Base-by-base conservation (phyloP, 2,113 vertebrate genomes). In the Lutjanus erythropterus region DNA sequence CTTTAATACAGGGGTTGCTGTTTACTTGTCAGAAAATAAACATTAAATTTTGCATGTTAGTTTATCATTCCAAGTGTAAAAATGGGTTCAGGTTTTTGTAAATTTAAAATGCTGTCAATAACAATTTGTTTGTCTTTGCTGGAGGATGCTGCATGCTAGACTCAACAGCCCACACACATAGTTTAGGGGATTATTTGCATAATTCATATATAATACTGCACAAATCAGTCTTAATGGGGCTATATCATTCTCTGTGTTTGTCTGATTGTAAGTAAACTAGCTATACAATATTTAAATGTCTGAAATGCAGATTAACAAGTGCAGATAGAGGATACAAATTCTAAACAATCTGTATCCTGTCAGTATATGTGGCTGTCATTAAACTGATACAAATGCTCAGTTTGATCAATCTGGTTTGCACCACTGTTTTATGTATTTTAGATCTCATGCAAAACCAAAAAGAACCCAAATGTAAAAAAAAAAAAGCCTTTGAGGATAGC, bases 401-500 rank as follows among this genome's bases (percentile, higher is more conserved):
- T 35, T 41, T 27, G n/a, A 27, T 68, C 55, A 41, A 29, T 11
- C 16, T 39, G 58, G 11, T 27, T 39, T 52, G 10, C 18, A 70
- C 18, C 37, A n/a, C n/a, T 12, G 33, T 39, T 62, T 61, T 31
- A 10, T 65, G 14, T 25, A 19, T 59, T 37, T 29, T 21, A 67
- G 8, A 59, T 53, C 3, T 27, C 21, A 46, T 60, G 16, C n/a
- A 47, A 47, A 23, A 21, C 14, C 9, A 31, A 35, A 52, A 42
- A 62, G 3, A 15, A 2, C 2, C n/a, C n/a, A 19, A n/a, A n/a
- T 2, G n/a, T n/a, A n/a, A 39, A 75, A 44, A 42, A 70, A 53
- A 16, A 55, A 70, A 71, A n/a, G 12, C 49, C 49, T 50, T 35
- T 61, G 27, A 78, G 47, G 37, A 21, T 35, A 70, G 37, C 27